Percentiles rank a stretch among this genome's conserved stretches.
These are phyloP conservation scores for Rosalia funebris DNA, from an alignment of 2,888 invertebrate species.

Conservation along the genomic window DNA sequence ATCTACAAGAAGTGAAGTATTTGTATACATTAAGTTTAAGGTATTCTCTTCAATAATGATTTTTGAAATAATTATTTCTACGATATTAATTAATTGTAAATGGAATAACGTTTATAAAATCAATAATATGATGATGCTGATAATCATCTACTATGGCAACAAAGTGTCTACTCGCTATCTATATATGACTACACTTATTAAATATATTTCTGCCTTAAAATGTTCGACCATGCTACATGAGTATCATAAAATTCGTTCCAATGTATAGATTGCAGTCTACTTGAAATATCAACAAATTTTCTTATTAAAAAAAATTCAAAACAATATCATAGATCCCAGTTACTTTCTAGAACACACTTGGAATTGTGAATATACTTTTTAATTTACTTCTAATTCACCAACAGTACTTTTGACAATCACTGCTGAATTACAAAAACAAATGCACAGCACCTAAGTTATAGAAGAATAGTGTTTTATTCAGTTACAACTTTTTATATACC, in stretches of 20 bases:
- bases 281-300: constrained; percentile 30
- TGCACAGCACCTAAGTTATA: constrained; percentile 53
- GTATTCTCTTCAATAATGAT: neutral
- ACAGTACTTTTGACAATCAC: constrained; percentile 34
- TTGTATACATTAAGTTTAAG: too few species aligned
- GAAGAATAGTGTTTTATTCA: constrained; percentile 44
- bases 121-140: neutral
- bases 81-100: neutral
- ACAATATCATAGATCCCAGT: constrained; percentile 23
- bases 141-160: constrained; percentile 15
- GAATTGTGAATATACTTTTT: constrained; percentile 26
- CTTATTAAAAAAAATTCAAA: constrained; percentile 13
- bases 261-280: constrained; percentile 35
- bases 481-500: constrained; percentile 5
- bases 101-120: constrained; percentile 6
- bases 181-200: constrained; percentile 16
- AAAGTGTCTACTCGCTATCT: constrained; percentile 19
- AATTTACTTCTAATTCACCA: constrained; percentile 31
- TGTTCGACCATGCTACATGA: constrained; percentile 18
- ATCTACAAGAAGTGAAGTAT: neutral
- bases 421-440: constrained; percentile 37
- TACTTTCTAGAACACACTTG: constrained; percentile 32
- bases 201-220: constrained; percentile 25
- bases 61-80: neutral
- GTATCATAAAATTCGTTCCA: constrained; percentile 27